Evolutionary conservation across 2,113 vertebrate genomes (phyloP), one percentile per base, ranked within the genome.

Genomic region (Odocoileus virginianus): DNA sequence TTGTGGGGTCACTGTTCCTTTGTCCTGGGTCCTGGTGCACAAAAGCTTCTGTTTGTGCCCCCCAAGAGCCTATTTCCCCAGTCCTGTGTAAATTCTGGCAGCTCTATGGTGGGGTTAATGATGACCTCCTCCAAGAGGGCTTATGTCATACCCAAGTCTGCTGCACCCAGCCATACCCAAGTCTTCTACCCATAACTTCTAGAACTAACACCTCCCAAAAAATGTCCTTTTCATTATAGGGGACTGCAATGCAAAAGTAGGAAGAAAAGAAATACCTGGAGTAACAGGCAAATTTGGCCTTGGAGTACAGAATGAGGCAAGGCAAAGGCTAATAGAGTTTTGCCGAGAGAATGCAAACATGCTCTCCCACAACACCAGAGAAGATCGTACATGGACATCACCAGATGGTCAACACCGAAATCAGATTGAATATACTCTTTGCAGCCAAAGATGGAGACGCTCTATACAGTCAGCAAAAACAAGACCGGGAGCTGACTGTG

Each of bases 401-500:
- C 19, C 67, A 71, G 10, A 71, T 23, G n/a, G n/a, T 23, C n/a
- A 71, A 71, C 6, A 71, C 19, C 0, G 0, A 40, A 71, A 71
- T 23, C 67, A 71, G n/a, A 71, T 3, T 36, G 64, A 71, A 11
- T 71, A 71, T 71, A 71, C 21, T 23, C n/a, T 71, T 71, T 71
- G 67, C 2, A 40, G 67, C 67, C n/a, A 71, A 40, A 40, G 64
- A 21, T 71, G 17, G 17, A 36, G n/a, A 36, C 21, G n/a, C n/a
- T 71, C 19, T 40, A 6, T 23, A 36, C 10, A 71, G n/a, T 71
- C 67, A 71, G 2, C 19, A 71, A 71, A 71, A 71, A 71, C 9
- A 23, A 71, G 67, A 71, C n/a, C 0, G 0, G 67, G 67, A 71
- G 0, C 67, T 23, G 67, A 71, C n/a, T 71, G 67, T 40, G 67